These are phyloP conservation scores for Channa striata DNA, from an alignment of 2,797 vertebrate genomes.

Conservation along the genomic window DNA sequence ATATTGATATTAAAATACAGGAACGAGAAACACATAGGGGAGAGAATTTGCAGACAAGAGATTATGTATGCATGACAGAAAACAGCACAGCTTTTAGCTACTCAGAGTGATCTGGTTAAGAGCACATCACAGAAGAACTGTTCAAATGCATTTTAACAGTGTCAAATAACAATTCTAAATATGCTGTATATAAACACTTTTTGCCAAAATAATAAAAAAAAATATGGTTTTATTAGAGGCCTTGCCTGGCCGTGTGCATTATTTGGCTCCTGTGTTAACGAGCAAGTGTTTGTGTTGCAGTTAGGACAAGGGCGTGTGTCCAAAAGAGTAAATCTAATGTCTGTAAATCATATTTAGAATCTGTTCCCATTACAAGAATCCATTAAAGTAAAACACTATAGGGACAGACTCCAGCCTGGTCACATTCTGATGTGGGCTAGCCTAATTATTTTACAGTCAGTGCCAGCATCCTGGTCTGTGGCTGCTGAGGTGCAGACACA, in stretches of 20 bases:
- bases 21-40: slow-evolving; percentile 41
- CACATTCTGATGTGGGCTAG: slow-evolving; percentile 41
- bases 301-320: slow-evolving; percentile 38
- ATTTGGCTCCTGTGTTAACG: slow-evolving; percentile 36
- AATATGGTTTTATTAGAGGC: slow-evolving; percentile 78
- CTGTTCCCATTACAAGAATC: slow-evolving; percentile 60
- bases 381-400: slow-evolving; percentile 58
- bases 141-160: slow-evolving; percentile 83
- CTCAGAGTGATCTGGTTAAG: slow-evolving; percentile 78
- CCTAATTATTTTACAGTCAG: slow-evolving; percentile 50
- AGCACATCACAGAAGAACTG: slow-evolving; percentile 85
- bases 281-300: slow-evolving; percentile 28
- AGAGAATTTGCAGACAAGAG: slow-evolving; percentile 40
- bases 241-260: slow-evolving; percentile 56
- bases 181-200: slow-evolving; percentile 83
- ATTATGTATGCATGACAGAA: slow-evolving; percentile 79
- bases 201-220: slow-evolving; percentile 85
- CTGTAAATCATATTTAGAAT: slow-evolving; percentile 65
- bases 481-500: slow-evolving; percentile 32
- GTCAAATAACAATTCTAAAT: slow-evolving; percentile 81
- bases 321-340: slow-evolving; percentile 59
- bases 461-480: slow-evolving; percentile 31
- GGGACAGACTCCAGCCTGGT: slow-evolving; percentile 49
- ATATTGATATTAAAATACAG: slow-evolving; percentile 44
- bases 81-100: slow-evolving; percentile 82